phyloP scores from a whole-genome alignment of 2,888 invertebrate species.

The Chalcosyrphus nemorum region DNA sequence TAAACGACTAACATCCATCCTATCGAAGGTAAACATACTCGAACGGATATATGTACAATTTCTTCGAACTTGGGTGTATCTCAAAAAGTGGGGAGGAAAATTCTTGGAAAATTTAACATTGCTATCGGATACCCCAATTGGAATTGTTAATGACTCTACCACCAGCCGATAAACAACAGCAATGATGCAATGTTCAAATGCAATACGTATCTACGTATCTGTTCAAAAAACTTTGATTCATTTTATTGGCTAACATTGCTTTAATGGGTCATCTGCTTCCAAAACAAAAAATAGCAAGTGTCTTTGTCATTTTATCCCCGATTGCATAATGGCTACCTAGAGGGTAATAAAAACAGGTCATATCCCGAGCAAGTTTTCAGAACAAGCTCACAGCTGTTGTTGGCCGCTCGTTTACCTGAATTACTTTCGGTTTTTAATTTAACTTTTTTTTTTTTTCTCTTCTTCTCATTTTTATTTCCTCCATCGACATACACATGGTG shows the following conservation, averaged over 20 bases:
- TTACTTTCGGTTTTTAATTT: conserved; percentile 13
- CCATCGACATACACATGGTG: neutral
- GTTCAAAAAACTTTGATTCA: neutral
- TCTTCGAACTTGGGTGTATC: neutral
- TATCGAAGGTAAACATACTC: neutral
- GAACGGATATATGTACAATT: too few species aligned
- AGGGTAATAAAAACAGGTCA: neutral
- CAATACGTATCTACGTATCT: neutral
- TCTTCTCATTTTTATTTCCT: neutral
- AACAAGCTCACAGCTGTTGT: conserved; percentile 22
- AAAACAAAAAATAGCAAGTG: neutral
- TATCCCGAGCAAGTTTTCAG: conserved; percentile 26
- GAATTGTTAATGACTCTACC: neutral
- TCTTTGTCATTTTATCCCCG: neutral
- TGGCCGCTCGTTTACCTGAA: conserved; percentile 16
- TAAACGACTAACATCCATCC: too few species aligned
- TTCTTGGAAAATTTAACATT: neutral
- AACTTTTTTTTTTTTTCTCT: neutral
- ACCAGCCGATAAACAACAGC: neutral
- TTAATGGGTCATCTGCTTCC: neutral
- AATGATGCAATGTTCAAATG: neutral
- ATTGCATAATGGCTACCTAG: conserved; percentile 15
- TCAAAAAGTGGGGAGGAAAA: neutral
- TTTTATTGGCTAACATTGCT: neutral
- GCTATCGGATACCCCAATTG: neutral